phyloP scores from a whole-genome alignment of 2,888 invertebrate species.

The Adineta ricciae region DNA sequence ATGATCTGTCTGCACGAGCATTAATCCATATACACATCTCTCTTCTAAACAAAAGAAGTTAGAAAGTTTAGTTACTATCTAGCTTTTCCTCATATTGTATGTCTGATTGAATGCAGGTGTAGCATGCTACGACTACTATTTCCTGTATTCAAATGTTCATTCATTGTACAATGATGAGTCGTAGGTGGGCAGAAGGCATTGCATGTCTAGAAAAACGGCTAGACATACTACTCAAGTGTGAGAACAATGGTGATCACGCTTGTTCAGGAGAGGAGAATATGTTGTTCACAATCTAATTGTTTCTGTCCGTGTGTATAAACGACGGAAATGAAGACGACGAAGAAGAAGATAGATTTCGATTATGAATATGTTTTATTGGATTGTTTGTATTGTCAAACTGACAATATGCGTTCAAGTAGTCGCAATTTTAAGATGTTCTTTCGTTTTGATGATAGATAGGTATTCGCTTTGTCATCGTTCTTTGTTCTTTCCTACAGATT shows the following conservation, averaged over 20 bases:
- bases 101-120: neutral
- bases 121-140: neutral
- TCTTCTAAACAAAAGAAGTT: neutral
- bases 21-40: neutral
- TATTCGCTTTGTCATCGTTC: neutral
- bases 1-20: neutral
- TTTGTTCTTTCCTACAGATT: neutral
- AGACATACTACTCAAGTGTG: neutral
- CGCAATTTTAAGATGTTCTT: neutral
- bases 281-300: neutral
- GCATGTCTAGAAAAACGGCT: neutral
- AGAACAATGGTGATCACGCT: slow-evolving; percentile 7
- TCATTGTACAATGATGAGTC: neutral
- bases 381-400: neutral
- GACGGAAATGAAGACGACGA: neutral
- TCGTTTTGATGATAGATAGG: neutral
- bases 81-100: neutral
- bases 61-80: neutral
- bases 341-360: too few species aligned
- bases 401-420: neutral
- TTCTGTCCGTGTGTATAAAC: neutral
- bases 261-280: neutral
- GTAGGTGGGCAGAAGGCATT: neutral
- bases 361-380: neutral
- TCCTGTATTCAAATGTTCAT: neutral